phyloP scores from a whole-genome alignment of 1,140 invertebrate species.

The Megathymus violae region DNA sequence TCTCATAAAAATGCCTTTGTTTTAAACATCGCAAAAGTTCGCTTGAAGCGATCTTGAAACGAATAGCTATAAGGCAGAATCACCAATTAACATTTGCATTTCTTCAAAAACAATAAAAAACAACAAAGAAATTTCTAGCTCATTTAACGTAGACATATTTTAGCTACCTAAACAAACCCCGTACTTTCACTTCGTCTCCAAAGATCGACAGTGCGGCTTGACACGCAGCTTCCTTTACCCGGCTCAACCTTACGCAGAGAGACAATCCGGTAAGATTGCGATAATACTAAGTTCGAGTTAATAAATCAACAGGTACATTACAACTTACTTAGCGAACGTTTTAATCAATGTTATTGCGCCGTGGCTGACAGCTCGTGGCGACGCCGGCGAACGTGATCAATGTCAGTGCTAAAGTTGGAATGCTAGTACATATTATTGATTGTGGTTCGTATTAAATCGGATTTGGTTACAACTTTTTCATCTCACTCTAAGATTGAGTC shows the following conservation, averaged over 20 bases:
- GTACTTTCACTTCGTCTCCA: no score
- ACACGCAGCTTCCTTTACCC: background rate
- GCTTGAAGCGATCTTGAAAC: no score
- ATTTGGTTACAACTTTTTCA: background rate
- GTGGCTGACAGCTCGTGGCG: conserved; percentile 46
- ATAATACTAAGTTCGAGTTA: conserved; percentile 45
- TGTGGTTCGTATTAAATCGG: background rate
- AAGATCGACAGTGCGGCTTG: background rate
- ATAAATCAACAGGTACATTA: conserved; percentile 61
- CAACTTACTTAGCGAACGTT: conserved; percentile 54
- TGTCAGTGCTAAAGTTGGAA: conserved; percentile 23
- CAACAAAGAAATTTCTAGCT: no score
- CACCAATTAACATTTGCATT: no score
- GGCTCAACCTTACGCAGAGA: conserved; percentile 18
- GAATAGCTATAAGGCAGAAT: no score
- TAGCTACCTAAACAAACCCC: no score
- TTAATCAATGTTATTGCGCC: conserved; percentile 55
- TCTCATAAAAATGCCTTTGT: no score
- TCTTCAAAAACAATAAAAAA: no score
- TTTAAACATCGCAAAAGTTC: no score
- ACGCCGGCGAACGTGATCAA: conserved; percentile 33
- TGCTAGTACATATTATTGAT: conserved; percentile 24
- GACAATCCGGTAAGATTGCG: conserved; percentile 40
- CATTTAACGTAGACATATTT: no score
- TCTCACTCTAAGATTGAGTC: background rate